These are phyloP conservation scores for Eumacrocentrus americanus DNA, from an alignment of 2,888 invertebrate species.

Conservation along the genomic window DNA sequence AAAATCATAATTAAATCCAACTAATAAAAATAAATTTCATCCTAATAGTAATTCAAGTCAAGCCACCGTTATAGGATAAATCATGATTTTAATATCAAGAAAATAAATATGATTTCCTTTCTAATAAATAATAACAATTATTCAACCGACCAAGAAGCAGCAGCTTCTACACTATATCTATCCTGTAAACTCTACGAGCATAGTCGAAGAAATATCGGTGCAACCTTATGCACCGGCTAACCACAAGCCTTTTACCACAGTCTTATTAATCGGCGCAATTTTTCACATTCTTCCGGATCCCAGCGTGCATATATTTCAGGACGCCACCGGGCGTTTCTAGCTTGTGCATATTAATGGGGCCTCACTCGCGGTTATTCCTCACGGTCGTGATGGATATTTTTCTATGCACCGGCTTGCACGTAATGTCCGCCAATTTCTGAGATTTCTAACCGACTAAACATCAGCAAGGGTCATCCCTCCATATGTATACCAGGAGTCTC, in stretches of 20 bases:
- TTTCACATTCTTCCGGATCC: constrained; percentile 40
- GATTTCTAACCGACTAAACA: constrained; percentile 16
- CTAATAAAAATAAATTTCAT: no score
- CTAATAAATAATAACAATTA: not conserved
- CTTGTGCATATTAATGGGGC: constrained; percentile 42
- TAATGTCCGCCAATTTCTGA: constrained; percentile 39
- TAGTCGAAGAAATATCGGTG: constrained; percentile 30
- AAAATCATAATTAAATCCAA: no score
- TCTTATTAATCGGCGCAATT: constrained; percentile 49
- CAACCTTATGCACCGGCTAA: constrained; percentile 30
- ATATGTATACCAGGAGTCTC: no score
- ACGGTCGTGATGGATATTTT: constrained; percentile 21
- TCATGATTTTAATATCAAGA: no score
- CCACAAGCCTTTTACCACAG: constrained; percentile 32
- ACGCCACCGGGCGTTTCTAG: constrained; percentile 35
- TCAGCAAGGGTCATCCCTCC: constrained; percentile 14
- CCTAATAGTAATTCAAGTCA: no score
- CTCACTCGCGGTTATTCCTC: constrained; percentile 11
- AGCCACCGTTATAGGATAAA: no score
- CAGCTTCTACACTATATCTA: not conserved
- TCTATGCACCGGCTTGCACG: constrained; percentile 11
- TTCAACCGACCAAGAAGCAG: not conserved
- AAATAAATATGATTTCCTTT: not conserved
- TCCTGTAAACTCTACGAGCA: not conserved
- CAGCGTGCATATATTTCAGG: constrained; percentile 41